These are phyloP conservation scores for Bos indicus DNA, from an alignment of 2,113 vertebrate species.

Conservation along the genomic window DNA sequence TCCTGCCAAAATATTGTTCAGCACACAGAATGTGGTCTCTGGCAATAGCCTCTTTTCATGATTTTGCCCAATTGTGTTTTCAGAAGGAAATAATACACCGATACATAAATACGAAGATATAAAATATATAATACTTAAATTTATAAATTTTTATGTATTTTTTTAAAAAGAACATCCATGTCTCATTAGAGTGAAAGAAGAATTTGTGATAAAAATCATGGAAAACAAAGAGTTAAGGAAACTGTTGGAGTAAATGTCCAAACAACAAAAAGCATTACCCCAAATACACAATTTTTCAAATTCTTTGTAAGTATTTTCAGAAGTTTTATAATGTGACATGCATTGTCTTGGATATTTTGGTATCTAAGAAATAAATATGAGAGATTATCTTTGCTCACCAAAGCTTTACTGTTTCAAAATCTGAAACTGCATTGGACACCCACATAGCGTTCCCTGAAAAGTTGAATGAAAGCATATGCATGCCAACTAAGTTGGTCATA, in stretches of 20 bases:
- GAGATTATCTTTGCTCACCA: conserved; percentile 10
- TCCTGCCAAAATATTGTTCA: not conserved
- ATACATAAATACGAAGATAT: not conserved
- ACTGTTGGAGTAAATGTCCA: not conserved
- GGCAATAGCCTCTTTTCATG: not conserved
- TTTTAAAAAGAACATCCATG: not conserved
- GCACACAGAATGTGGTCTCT: not conserved
- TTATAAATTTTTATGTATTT: not conserved
- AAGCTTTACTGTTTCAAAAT: not conserved
- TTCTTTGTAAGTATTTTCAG: not conserved
- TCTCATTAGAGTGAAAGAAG: not conserved
- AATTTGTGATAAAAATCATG: conserved; percentile 1
- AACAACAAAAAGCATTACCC: not conserved
- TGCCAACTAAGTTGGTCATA: not conserved
- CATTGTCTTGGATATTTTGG: not conserved
- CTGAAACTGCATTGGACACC: not conserved
- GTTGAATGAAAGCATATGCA: not conserved
- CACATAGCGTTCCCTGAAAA: not conserved
- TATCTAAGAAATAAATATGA: not conserved
- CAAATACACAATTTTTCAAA: not conserved
- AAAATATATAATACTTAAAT: not conserved
- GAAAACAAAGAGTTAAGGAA: not conserved
- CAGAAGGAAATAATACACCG: not conserved
- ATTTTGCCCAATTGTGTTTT: not conserved
- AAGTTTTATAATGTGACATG: not conserved